Evolutionary conservation across 2,888 invertebrate species (phyloP), one percentile per base, ranked within the genome.

Genomic region (Electrophaes corylata): DNA sequence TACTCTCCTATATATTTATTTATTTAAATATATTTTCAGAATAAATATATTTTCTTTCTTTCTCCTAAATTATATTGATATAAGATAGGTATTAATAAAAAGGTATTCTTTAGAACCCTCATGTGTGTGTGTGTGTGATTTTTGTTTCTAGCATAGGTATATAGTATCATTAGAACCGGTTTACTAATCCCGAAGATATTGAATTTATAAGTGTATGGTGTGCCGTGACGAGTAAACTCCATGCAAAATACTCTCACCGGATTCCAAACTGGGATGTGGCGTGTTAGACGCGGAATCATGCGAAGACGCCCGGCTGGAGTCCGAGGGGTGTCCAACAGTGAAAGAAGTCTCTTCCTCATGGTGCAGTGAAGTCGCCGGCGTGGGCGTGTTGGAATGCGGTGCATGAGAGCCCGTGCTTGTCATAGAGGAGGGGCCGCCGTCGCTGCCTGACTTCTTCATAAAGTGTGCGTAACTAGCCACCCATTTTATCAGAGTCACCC

Each of bases 401-500:
- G 78, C 63, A 64, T 91, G 90, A 0, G 91, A 91, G 0, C 89
- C 87, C 0, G 81, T 83, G 47, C 91, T 91, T 0, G 88, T 88
- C 82, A 91, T 88, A 0, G 92, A 92, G 0, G 92, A 89, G 0
- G 91, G 90, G 0, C 90, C 89, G 0, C 80, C 84, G 18, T 92
- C 92, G 49, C 88, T 91, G 57, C 92, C 91, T 60, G 92, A 92
- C 68, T 93, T 94, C 80, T 94, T 95, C 66, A 94, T 93, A 67
- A 96, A 95, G 77, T 97, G 96, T 1, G 96, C 96, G 72, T 96
- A 97, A 71, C 94, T 96, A 0, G 96, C 96, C 16, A 98, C 93
- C 98, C 98, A 98, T 83, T 97, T 96, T 64, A 98, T 96, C 31
- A 98, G 91, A 4, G 95, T 95, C 35, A 98, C 97, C 67, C 97